Conservation (phyloP, 1,140 invertebrate species). For the Brachionus manjavacas region DNA sequence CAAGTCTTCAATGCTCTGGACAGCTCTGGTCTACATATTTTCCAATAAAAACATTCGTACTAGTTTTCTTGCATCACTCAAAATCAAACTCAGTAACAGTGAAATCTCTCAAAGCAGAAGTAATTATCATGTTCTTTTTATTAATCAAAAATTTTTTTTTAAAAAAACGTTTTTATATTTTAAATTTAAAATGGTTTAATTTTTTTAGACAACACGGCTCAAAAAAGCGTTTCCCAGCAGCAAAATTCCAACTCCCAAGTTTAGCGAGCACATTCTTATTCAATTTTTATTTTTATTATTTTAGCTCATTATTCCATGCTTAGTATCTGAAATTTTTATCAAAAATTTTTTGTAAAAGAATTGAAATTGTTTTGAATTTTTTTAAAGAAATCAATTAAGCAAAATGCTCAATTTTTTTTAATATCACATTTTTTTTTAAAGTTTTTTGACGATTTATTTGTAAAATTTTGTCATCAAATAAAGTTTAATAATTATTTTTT, state of each 20-base stretch:
- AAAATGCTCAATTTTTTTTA: too few relatives aligned
- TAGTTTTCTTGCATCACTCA: not conserved
- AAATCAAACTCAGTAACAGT: not conserved
- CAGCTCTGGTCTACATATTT: constrained; percentile 13
- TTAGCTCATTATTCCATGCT: not conserved
- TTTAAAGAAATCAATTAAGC: not conserved
- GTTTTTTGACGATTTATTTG: too few relatives aligned
- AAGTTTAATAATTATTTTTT: too few relatives aligned
- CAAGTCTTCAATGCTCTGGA: constrained; percentile 39
- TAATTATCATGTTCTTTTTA: not conserved
- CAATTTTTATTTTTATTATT: not conserved
- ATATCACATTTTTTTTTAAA: too few relatives aligned
- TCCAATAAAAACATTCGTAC: constrained; percentile 31
- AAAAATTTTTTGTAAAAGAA: not conserved
- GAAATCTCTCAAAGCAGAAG: not conserved
- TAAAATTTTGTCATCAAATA: too few relatives aligned
- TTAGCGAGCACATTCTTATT: not conserved
- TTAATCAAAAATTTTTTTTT: too few relatives aligned
- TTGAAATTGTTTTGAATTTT: not conserved
- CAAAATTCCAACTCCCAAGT: not conserved
- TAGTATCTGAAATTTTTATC: not conserved
- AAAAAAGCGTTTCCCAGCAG: not conserved
- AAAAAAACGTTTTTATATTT: too few relatives aligned
- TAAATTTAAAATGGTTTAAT: too few relatives aligned
- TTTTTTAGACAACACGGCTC: not conserved